These are phyloP conservation scores for Cydia pomonella DNA, from an alignment of 1,140 invertebrate species.

Conservation along the genomic window DNA sequence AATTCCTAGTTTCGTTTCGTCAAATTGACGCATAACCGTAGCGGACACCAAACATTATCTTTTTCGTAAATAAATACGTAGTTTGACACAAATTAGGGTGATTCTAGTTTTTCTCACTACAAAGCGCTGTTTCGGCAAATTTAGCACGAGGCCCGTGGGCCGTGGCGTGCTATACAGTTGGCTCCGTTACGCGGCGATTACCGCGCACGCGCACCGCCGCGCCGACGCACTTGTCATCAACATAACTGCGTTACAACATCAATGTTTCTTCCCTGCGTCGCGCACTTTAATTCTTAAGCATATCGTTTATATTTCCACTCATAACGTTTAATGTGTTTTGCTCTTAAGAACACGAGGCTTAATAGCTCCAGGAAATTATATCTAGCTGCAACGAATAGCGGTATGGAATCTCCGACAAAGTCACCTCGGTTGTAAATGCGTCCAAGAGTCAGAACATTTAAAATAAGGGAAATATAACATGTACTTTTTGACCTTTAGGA, in stretches of 20 bases:
- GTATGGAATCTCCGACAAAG: not conserved
- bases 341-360: conserved; percentile 1
- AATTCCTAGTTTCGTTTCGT: not conserved
- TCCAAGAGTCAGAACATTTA: no score
- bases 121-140: conserved; percentile 77
- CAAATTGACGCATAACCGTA: not conserved
- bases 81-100: conserved; percentile 55
- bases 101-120: conserved; percentile 76
- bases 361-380: conserved; percentile 3
- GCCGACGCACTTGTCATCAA: conserved; percentile 52
- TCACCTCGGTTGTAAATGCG: not conserved
- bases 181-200: conserved; percentile 78
- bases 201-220: conserved; percentile 57
- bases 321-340: conserved; percentile 10
- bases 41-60: conserved; percentile 34
- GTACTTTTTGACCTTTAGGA: no score
- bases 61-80: conserved; percentile 35
- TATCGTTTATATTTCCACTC: conserved; percentile 14
- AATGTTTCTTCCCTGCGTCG: conserved; percentile 11
- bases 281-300: conserved; percentile 19
- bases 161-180: conserved; percentile 75
- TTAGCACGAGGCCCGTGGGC: conserved; percentile 73
- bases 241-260: conserved; percentile 36
- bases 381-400: not conserved
- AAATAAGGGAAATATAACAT: no score